Conservation (phyloP, 2,888 invertebrate genomes). For the Marronus borbonicus region DNA sequence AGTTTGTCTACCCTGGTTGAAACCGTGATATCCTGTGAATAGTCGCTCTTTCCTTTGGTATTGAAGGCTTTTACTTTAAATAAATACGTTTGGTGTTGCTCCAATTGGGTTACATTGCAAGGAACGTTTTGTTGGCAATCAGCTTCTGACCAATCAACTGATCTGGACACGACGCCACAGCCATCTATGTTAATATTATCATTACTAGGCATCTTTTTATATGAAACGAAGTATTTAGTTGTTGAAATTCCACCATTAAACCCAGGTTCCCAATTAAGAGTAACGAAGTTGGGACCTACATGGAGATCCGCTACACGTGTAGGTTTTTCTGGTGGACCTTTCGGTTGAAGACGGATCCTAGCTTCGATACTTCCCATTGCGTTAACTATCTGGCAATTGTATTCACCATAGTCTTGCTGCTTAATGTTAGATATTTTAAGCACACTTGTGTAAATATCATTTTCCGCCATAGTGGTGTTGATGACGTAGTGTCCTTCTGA, state of each 20-base stretch:
- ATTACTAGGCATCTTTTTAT: constrained; percentile 78
- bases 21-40: constrained; percentile 86
- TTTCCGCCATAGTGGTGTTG: constrained; percentile 85
- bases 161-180: constrained; percentile 75
- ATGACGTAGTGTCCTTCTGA: constrained; percentile 91
- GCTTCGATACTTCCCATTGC: constrained; percentile 84
- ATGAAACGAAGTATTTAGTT: constrained; percentile 91
- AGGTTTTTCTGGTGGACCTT: constrained; percentile 90
- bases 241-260: constrained; percentile 91
- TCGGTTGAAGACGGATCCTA: constrained; percentile 86
- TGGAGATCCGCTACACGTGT: constrained; percentile 80
- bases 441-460: constrained; percentile 89
- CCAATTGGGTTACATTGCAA: constrained; percentile 88
- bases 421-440: constrained; percentile 82
- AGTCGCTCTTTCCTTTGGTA: constrained; percentile 87
- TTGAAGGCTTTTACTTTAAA: constrained; percentile 93
- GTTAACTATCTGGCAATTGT: constrained; percentile 91
- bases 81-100: constrained; percentile 89
- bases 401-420: constrained; percentile 92
- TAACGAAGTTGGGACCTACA: constrained; percentile 85
- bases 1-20: constrained; percentile 90
- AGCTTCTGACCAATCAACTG: constrained; percentile 84
- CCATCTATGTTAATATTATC: constrained; percentile 77
- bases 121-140: constrained; percentile 90
- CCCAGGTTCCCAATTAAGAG: constrained; percentile 89